Evolutionary conservation across 2,888 invertebrate species (phyloP).

Genomic region (Hanleya hanleyi): DNA sequence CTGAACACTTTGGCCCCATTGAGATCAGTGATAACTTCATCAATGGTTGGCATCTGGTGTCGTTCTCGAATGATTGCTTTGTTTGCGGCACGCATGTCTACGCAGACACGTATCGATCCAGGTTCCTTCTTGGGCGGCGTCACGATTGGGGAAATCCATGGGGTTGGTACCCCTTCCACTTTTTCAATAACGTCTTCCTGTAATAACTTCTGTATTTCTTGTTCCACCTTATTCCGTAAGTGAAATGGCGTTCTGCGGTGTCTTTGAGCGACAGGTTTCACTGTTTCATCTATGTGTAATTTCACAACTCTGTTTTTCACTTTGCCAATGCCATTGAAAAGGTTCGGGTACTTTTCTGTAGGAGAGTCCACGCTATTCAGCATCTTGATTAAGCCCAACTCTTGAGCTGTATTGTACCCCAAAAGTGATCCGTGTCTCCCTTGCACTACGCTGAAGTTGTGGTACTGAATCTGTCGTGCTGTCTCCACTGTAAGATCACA

Average conservation of each 20-base stretch:
- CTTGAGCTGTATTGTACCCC: not conserved
- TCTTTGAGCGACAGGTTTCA: constrained; percentile 33
- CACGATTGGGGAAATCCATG: constrained; percentile 43
- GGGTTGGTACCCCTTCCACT: constrained; percentile 39
- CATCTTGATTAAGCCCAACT: not conserved
- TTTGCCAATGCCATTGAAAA: constrained; percentile 35
- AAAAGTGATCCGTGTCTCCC: not conserved
- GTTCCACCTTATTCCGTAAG: constrained; percentile 33
- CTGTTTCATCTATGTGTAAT: constrained; percentile 35
- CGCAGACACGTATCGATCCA: constrained; percentile 18
- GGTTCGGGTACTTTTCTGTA: constrained; percentile 17
- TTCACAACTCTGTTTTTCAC: constrained; percentile 24
- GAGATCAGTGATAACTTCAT: constrained; percentile 44
- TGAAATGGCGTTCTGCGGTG: constrained; percentile 41
- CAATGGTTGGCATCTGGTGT: constrained; percentile 41
- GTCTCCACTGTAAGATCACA: not conserved
- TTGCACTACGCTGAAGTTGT: not conserved
- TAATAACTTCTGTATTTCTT: constrained; percentile 36
- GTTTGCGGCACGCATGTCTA: constrained; percentile 44
- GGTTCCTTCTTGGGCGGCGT: constrained; percentile 26
- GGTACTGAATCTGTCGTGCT: not conserved
- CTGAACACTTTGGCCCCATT: constrained; percentile 43
- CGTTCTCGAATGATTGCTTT: constrained; percentile 43
- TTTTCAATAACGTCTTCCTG: constrained; percentile 41
- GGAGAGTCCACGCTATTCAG: not conserved